Percentiles rank a stretch among this genome's conserved stretches.
These are phyloP conservation scores for Centruroides vittatus DNA, from an alignment of 1,140 invertebrate genomes.

Conservation along the genomic window DNA sequence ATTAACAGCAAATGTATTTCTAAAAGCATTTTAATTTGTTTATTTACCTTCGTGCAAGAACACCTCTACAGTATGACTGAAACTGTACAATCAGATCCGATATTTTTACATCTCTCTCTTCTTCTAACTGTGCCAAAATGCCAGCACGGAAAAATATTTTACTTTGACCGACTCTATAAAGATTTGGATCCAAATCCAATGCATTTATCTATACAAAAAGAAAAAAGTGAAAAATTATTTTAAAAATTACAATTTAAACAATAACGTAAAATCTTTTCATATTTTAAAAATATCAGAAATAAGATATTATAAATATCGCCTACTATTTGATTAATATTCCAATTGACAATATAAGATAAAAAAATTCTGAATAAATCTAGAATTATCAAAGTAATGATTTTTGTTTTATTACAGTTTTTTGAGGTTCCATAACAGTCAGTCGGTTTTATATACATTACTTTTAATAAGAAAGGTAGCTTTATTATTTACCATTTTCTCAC, in stretches of 20 bases:
- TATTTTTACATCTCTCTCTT: constrained; percentile 97
- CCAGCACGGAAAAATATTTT: constrained; percentile 99
- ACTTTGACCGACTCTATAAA: constrained; percentile 91
- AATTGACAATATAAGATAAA: no score
- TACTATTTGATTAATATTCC: no score
- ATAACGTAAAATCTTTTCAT: no score
- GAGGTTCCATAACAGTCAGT: neutral
- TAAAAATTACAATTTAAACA: no score
- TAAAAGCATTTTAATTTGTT: neutral
- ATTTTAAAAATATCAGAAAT: no score
- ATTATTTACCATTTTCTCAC: constrained; percentile 70
- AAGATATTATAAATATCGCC: no score
- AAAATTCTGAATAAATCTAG: no score
- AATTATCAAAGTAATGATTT: neutral
- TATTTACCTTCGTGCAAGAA: constrained; percentile 51
- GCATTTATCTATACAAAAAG: constrained; percentile 49
- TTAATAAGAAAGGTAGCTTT: neutral
- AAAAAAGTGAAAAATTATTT: no score
- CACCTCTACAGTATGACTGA: constrained; percentile 95
- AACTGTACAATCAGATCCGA: constrained; percentile 97
- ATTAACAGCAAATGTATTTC: no score
- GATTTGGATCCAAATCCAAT: constrained; percentile 86
- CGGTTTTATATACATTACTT: neutral
- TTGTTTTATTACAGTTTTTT: neutral
- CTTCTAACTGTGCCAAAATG: constrained; percentile 94